Conservation (phyloP, 2,888 invertebrate species). For the Brenthis hecate region DNA sequence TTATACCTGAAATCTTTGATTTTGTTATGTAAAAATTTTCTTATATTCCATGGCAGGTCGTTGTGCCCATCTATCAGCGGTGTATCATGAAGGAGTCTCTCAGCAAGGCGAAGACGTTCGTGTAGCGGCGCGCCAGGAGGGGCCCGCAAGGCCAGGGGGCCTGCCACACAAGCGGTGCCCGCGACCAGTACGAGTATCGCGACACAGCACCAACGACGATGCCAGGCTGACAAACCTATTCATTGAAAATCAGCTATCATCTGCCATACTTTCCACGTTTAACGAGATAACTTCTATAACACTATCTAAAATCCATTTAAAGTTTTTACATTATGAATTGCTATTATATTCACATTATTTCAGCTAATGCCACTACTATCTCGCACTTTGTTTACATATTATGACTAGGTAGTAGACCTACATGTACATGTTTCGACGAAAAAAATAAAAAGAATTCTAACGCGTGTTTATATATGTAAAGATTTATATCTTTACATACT, state of each 20-base stretch:
- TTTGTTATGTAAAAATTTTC: slow-evolving; percentile 94
- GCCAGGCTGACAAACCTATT: slow-evolving; percentile 72
- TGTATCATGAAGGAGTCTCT: slow-evolving; percentile 88
- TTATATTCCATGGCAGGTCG: slow-evolving; percentile 95
- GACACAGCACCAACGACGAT: slow-evolving; percentile 89
- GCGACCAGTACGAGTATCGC: slow-evolving; percentile 89
- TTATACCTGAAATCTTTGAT: slow-evolving; percentile 89
- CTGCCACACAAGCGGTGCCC: slow-evolving; percentile 90
- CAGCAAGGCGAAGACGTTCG: slow-evolving; percentile 88
- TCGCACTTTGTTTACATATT: not conserved
- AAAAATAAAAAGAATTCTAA: not conserved
- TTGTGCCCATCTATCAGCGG: slow-evolving; percentile 94
- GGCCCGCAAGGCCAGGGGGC: slow-evolving; percentile 89
- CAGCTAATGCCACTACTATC: not conserved
- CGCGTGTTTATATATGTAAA: not conserved
- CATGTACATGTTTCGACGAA: not conserved
- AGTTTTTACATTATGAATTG: slow-evolving; percentile 4
- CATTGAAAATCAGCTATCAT: slow-evolving; percentile 3
- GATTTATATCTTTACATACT: not conserved
- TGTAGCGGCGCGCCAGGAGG: slow-evolving; percentile 89
- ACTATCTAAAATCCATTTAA: slow-evolving; percentile 2
- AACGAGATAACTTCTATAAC: not conserved
- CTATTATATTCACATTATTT: not conserved
- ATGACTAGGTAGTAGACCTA: not conserved
- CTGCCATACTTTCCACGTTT: not conserved